Percentiles rank a stretch among this genome's conserved stretches.
Conservation (phyloP, 2,797 vertebrate species). For the Oreochromis mossambicus region DNA sequence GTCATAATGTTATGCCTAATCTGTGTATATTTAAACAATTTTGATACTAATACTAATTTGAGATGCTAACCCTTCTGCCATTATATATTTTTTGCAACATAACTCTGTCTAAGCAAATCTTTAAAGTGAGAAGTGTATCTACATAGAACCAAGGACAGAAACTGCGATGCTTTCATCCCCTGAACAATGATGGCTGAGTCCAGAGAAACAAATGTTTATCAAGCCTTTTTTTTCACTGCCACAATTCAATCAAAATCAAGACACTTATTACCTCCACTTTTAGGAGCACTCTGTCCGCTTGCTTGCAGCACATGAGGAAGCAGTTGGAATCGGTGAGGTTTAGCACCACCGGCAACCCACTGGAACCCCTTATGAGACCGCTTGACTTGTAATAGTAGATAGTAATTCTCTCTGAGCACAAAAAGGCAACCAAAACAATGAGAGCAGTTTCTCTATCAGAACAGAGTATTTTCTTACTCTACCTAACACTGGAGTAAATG, state of each 20-base stretch:
- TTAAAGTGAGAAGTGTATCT: neutral
- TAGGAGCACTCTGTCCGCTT: conserved; percentile 26
- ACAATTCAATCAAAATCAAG: neutral
- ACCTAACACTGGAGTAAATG: neutral
- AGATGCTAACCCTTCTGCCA: neutral
- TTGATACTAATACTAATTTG: neutral
- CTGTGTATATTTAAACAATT: neutral
- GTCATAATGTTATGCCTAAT: neutral
- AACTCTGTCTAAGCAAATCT: neutral
- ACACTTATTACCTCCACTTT: conserved; percentile 59
- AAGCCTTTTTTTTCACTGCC: neutral
- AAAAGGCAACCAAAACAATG: neutral
- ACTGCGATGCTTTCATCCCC: neutral
- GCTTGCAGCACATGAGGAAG: conserved; percentile 68
- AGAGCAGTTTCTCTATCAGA: neutral
- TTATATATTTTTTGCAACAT: neutral
- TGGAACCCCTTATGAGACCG: rapidly evolving
- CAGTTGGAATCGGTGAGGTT: conserved; percentile 70
- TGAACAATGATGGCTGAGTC: neutral
- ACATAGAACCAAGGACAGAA: neutral
- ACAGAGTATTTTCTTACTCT: neutral
- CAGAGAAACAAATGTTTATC: neutral
- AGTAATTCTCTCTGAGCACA: conserved; percentile 68
- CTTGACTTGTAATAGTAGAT: conserved; percentile 72
- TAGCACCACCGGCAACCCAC: conserved; percentile 73